These are phyloP conservation scores for Nyctereutes procyonoides DNA, from an alignment of 2,113 vertebrate species.

Conservation along the genomic window DNA sequence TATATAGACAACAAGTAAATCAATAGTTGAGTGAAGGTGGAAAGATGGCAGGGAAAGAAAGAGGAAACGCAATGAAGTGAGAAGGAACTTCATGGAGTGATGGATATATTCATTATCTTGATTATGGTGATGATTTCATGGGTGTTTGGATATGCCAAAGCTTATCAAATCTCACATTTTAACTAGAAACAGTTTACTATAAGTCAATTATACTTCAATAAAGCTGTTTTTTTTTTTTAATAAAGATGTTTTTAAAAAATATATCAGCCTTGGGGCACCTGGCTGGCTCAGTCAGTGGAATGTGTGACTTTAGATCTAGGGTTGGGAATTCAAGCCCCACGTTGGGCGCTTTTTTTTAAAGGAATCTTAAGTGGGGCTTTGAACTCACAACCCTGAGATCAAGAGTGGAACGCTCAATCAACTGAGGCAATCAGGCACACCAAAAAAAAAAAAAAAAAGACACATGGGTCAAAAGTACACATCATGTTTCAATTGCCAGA, in stretches of 20 bases:
- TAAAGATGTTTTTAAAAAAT: too few relatives aligned
- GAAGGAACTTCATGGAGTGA: background rate
- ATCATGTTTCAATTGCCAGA: conserved; percentile 9
- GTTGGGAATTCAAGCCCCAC: background rate
- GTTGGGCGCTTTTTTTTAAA: background rate
- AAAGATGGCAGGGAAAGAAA: background rate
- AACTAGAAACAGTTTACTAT: background rate
- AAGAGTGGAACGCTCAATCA: background rate
- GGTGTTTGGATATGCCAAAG: background rate
- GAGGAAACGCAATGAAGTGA: background rate
- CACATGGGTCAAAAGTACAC: background rate
- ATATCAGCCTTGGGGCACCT: background rate
- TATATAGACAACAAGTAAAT: background rate
- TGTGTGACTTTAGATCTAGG: background rate
- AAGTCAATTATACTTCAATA: background rate
- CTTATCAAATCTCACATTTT: conserved; percentile 29
- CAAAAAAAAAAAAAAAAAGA: background rate
- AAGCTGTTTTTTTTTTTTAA: too few relatives aligned
- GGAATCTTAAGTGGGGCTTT: background rate
- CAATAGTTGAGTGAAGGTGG: background rate
- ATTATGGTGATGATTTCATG: background rate
- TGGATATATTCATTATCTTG: background rate
- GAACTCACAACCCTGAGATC: background rate
- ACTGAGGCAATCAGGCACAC: background rate
- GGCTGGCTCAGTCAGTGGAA: background rate